These are phyloP conservation scores for Anoplolepis gracilipes DNA, from an alignment of 1,140 invertebrate species.

Conservation along the genomic window DNA sequence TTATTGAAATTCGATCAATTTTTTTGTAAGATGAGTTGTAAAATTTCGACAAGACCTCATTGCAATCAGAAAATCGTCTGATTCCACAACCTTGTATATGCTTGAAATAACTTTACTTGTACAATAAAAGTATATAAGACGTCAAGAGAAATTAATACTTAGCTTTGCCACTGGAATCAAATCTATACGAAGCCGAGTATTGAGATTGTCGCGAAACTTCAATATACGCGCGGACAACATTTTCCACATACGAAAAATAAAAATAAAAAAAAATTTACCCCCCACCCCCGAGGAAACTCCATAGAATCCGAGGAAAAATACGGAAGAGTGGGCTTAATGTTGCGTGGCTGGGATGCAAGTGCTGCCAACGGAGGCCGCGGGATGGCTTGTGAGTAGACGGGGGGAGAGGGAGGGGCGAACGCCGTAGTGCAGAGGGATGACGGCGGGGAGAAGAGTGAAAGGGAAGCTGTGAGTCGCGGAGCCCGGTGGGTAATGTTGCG, in stretches of 20 bases:
- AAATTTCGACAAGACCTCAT: background rate
- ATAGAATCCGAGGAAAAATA: conserved; percentile 78
- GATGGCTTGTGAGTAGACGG: conserved; percentile 41
- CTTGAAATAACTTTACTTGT: background rate
- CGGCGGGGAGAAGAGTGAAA: conserved; percentile 54
- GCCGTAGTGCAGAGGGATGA: conserved; percentile 58
- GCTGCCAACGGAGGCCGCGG: conserved; percentile 59
- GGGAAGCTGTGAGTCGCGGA: conserved; percentile 68
- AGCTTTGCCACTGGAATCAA: background rate
- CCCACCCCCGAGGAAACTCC: conserved; percentile 48
- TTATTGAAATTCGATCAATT: too few relatives aligned
- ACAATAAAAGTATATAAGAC: background rate
- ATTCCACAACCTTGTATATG: background rate
- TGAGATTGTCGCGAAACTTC: conserved; percentile 8
- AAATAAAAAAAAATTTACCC: conserved; percentile 49
- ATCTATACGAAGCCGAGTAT: conserved; percentile 8
- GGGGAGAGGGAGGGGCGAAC: conserved; percentile 34
- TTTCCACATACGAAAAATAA: conserved; percentile 46
- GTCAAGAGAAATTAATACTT: background rate
- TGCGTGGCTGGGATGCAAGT: conserved; percentile 80
- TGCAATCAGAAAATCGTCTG: background rate
- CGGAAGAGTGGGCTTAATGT: conserved; percentile 82
- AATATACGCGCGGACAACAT: conserved; percentile 8
- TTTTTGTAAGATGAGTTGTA: background rate
- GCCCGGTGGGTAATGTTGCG: conserved; percentile 83